Evolutionary conservation across 2,888 invertebrate genomes (phyloP), one percentile per base, ranked within the genome.

Genomic region (Aporophyla lueneburgensis): DNA sequence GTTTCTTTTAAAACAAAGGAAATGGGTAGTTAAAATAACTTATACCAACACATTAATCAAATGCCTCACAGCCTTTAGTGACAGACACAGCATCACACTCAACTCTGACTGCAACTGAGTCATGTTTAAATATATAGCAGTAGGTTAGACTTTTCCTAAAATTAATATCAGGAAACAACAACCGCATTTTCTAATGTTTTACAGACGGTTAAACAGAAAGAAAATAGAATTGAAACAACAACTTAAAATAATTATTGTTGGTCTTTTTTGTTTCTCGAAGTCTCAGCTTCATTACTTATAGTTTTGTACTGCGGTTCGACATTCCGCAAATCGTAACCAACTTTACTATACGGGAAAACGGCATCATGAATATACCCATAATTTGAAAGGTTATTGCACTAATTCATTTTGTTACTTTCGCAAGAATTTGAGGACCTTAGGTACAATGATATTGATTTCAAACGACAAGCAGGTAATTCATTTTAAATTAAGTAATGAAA

Each of bases 401-500:
- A 88, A 87, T 88, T 85, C 83, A 87, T 86, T 88, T 89, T 84
- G 89, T 89, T 89, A 91, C 90, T 91, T 91, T 92, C 89, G 89
- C 90, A 91, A 91, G 88, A 89, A 86, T 87, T 74, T 84, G 83
- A 81, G 79, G 53, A 82, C 78, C 65, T 56, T 82, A 74, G 65
- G 82, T 87, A 86, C 87, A 86, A 83, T 86, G 83, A 81, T 93
- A 94, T 93, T 91, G 92, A 94, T 93, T 92, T 84, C 83, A 89
- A 89, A 86, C 74, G 86, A 88, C 84, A 88, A 83, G 80, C 83
- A 88, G 86, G 76, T 83, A 78, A 84, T 83, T 81, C 83, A 43
- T 84, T 81, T 83, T 33, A 77, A 61, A 54, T 27, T 62, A 65
- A 58, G 66, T 59, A 76, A 70, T 68, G 27, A 24, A 72, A 66